Evolutionary conservation across 2,797 vertebrate genomes (phyloP).

Genomic region (Todus mexicanus): DNA sequence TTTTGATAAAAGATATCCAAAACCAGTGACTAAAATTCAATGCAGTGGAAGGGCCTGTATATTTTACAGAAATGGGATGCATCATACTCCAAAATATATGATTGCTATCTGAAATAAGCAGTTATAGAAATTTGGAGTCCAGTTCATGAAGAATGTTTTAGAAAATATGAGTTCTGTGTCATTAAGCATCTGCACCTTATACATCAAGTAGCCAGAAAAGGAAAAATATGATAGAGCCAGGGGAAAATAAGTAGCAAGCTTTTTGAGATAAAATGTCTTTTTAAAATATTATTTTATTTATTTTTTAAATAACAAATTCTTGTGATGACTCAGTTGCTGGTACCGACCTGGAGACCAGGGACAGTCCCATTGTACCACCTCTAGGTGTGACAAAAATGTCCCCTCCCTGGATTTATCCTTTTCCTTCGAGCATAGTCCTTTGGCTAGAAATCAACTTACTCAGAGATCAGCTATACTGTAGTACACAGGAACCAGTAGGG

Average conservation of each 20-base stretch:
- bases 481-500: rapidly evolving
- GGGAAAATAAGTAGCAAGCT: not conserved
- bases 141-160: not conserved
- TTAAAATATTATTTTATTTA: not conserved
- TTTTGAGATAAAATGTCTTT: not conserved
- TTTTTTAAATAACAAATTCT: not conserved
- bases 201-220: not conserved
- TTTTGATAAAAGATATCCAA: not conserved
- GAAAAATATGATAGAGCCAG: not conserved
- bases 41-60: not conserved
- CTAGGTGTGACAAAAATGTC: not conserved
- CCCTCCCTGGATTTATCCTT: not conserved
- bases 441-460: not conserved
- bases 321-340: not conserved
- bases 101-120: not conserved
- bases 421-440: not conserved
- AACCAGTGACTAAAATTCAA: not conserved
- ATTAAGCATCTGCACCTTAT: not conserved
- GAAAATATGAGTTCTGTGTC: not conserved
- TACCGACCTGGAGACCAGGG: not conserved
- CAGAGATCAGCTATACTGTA: not conserved
- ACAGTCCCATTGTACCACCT: not conserved
- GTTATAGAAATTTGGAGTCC: not conserved
- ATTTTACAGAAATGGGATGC: not conserved
- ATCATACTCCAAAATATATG: not conserved